Conservation (phyloP, 2,113 vertebrate species). For the Paracanthobrama guichenoti region DNA sequence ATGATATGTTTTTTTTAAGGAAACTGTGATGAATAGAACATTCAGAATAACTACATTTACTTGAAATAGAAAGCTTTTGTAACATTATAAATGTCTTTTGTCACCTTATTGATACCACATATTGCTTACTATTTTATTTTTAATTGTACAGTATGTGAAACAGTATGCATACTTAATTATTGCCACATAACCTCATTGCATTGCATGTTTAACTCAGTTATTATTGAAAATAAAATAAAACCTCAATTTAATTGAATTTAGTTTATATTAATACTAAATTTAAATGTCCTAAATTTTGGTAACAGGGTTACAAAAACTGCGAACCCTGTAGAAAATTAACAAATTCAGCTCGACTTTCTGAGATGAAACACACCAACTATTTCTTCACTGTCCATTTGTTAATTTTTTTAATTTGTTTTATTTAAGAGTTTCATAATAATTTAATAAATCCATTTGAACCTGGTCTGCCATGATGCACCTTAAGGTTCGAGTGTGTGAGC, state of each 20-base stretch:
- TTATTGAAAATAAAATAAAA: neutral
- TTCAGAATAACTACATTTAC: neutral
- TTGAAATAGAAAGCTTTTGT: neutral
- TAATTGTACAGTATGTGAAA: neutral
- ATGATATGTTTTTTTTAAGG: no score
- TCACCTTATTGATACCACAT: no score
- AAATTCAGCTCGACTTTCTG: neutral
- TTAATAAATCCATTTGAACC: neutral
- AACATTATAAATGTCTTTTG: neutral
- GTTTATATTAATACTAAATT: neutral
- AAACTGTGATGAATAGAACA: neutral
- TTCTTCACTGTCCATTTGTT: neutral
- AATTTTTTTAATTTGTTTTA: no score
- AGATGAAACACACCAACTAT: neutral
- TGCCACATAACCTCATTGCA: neutral
- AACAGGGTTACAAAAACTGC: neutral
- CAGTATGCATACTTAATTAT: neutral
- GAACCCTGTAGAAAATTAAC: neutral
- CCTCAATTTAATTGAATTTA: neutral
- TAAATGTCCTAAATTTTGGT: neutral
- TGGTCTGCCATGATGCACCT: conserved; percentile 15
- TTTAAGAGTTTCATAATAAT: neutral
- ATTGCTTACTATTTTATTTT: neutral
- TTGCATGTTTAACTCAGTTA: neutral
- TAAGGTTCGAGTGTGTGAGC: conserved; percentile 10